Conservation (phyloP, 2,888 invertebrate species). For the Tanypteryx hageni region DNA sequence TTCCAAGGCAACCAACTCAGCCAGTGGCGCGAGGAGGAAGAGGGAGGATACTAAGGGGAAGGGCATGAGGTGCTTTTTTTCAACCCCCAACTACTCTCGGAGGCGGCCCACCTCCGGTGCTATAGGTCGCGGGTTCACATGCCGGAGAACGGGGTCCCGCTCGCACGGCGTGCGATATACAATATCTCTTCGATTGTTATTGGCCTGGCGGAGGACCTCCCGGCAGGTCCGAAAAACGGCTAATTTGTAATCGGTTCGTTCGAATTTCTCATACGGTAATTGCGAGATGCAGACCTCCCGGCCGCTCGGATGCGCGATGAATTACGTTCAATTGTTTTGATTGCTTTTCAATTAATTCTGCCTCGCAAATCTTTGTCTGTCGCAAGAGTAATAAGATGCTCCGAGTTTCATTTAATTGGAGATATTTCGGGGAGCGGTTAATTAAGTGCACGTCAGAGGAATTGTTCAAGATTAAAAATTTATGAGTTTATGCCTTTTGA, state of each 20-base stretch:
- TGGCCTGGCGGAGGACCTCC: background rate
- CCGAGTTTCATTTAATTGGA: background rate
- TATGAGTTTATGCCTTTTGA: background rate
- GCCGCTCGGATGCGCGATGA: background rate
- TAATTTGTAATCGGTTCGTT: conserved; percentile 24
- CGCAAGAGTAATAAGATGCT: background rate
- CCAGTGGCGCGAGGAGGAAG: no score
- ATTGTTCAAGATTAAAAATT: background rate
- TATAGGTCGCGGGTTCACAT: background rate
- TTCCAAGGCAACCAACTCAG: no score
- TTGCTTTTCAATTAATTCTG: background rate
- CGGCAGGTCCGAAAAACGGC: background rate
- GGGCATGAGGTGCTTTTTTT: background rate
- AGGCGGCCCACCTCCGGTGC: background rate
- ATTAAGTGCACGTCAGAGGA: background rate
- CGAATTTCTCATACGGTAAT: background rate
- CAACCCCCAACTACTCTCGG: background rate
- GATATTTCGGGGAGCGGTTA: background rate
- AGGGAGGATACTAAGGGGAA: background rate
- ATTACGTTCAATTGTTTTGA: background rate
- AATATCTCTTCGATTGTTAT: conserved; percentile 1
- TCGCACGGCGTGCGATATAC: background rate
- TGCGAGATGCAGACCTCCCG: background rate
- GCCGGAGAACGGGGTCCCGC: background rate
- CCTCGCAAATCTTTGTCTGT: background rate